A percentile compares a stretch with the other conserved stretches of the same genome.
Evolutionary conservation across 1,140 invertebrate genomes (phyloP).

Genomic region (Hylaeus volcanicus): DNA sequence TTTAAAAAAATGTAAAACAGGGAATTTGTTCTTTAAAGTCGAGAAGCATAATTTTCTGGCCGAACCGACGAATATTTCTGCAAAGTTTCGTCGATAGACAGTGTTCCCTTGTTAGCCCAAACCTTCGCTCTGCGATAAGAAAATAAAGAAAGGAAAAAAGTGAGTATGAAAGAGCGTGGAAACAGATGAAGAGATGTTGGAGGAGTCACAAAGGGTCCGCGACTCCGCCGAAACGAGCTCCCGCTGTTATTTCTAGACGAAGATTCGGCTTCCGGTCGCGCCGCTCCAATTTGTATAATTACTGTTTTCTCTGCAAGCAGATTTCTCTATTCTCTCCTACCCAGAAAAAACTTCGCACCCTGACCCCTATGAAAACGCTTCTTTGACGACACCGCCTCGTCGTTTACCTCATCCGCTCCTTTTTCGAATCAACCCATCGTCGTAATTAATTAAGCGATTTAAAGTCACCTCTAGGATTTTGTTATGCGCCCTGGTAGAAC

Average conservation of each 20-base stretch:
- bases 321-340: constrained; percentile 19
- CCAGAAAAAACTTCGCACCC: constrained; percentile 18
- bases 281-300: constrained; percentile 63
- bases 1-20: too few relatives aligned
- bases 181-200: neutral
- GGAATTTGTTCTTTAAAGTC: too few relatives aligned
- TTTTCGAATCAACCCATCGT: neutral
- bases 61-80: too few relatives aligned
- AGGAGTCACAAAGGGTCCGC: constrained; percentile 45
- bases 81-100: too few relatives aligned
- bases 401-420: neutral
- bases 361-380: neutral
- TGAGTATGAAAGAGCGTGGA: neutral
- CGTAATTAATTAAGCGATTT: neutral
- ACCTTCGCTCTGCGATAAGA: too few relatives aligned
- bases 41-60: too few relatives aligned
- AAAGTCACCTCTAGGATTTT: too few relatives aligned
- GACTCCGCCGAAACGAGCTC: constrained; percentile 40
- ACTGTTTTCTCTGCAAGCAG: constrained; percentile 66
- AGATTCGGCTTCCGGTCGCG: constrained; percentile 64
- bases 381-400: neutral
- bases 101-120: too few relatives aligned
- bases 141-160: neutral
- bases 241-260: constrained; percentile 68
- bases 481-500: too few relatives aligned